phyloP scores from a whole-genome alignment of 2,888 invertebrate species.

The Odontomyia ornata region DNA sequence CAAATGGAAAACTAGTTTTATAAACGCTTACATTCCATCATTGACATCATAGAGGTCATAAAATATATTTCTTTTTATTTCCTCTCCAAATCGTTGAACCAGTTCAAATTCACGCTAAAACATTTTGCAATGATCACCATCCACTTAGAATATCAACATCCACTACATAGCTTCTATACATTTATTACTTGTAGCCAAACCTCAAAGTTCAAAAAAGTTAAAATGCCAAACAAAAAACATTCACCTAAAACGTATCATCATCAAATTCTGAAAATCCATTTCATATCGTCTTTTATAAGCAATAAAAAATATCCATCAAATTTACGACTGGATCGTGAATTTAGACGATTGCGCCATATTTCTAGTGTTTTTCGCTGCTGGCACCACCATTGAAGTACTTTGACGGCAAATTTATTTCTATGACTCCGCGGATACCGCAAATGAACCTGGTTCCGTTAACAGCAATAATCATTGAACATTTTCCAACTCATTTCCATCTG shows the following conservation, averaged over 20 bases:
- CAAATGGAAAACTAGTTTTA: too few relatives aligned
- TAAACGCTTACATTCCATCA: too few relatives aligned
- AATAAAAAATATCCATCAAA: conserved; percentile 36
- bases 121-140: not conserved
- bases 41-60: too few relatives aligned
- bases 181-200: not conserved
- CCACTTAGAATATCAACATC: not conserved
- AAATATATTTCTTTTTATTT: too few relatives aligned
- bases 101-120: not conserved
- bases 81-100: too few relatives aligned
- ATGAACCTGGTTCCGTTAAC: not conserved
- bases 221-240: too few relatives aligned
- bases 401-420: conserved; percentile 12
- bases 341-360: conserved; percentile 7
- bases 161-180: not conserved
- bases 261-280: conserved; percentile 31
- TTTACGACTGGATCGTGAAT: conserved; percentile 28
- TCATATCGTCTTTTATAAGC: not conserved
- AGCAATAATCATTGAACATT: conserved; percentile 1
- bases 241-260: not conserved
- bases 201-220: not conserved
- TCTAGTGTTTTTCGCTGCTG: not conserved
- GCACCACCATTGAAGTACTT: not conserved
- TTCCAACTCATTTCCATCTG: conserved; percentile 13
- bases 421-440: not conserved